Conservation (phyloP, 2,113 vertebrate genomes). For the Camelus dromedarius region DNA sequence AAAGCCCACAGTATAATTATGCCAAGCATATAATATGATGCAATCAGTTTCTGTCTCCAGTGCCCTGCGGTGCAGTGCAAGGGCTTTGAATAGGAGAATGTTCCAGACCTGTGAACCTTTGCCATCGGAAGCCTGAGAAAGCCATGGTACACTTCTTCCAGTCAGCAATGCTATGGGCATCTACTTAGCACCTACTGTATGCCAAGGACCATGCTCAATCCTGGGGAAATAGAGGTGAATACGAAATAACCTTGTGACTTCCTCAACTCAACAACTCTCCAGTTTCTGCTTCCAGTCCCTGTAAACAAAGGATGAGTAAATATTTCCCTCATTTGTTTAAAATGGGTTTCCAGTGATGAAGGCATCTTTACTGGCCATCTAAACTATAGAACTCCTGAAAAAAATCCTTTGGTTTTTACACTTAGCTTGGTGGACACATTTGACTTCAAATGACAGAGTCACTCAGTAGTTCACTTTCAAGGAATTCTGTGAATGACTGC, state of each 20-base stretch:
- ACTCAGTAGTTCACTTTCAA: neutral
- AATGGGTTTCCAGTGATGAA: neutral
- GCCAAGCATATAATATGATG: slow-evolving; percentile 59
- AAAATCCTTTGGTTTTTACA: neutral
- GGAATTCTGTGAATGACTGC: neutral
- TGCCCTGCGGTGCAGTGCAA: slow-evolving; percentile 12
- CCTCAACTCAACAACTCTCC: neutral
- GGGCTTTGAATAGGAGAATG: slow-evolving; percentile 20
- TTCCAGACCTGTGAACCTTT: neutral
- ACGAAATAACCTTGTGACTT: neutral
- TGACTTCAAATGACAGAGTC: neutral
- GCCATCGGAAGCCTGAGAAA: neutral
- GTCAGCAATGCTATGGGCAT: neutral
- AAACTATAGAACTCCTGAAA: neutral
- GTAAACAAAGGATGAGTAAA: neutral
- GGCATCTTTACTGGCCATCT: neutral
- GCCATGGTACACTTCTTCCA: neutral
- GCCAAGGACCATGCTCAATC: neutral
- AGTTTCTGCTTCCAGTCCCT: neutral
- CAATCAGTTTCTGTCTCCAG: slow-evolving; percentile 63
- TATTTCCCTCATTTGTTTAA: slow-evolving; percentile 16
- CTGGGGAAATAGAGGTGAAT: neutral
- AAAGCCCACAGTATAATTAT: slow-evolving; percentile 76
- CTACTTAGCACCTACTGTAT: neutral
- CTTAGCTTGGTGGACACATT: neutral